Percentiles rank a stretch among this genome's conserved stretches.
These are phyloP conservation scores for Drosophila longiperda DNA, from an alignment of 2,888 invertebrate species.

Conservation along the genomic window DNA sequence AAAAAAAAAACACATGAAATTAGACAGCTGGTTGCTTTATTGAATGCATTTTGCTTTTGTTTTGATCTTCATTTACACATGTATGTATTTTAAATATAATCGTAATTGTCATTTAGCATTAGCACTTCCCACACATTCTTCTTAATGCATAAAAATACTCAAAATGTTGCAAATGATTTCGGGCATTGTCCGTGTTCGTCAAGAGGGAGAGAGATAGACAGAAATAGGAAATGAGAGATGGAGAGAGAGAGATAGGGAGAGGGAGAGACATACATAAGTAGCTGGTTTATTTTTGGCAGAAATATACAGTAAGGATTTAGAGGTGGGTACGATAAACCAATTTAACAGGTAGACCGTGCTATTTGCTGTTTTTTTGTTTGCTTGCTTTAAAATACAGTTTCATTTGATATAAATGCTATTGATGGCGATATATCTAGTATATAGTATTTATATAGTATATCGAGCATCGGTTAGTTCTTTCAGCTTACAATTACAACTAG, in stretches of 20 bases:
- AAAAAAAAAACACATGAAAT: conserved; percentile 2
- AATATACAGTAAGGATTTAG: conserved; percentile 1
- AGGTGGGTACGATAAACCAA: neutral
- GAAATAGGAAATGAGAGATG: neutral
- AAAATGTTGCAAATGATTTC: neutral
- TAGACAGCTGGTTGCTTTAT: conserved; percentile 46
- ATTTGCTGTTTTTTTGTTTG: conserved; percentile 5
- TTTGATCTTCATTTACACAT: conserved; percentile 41
- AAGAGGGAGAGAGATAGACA: neutral
- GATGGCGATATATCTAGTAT: conserved; percentile 21
- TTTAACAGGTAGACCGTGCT: neutral
- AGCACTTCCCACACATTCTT: conserved; percentile 20
- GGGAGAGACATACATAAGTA: neutral
- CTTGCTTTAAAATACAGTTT: conserved; percentile 47
- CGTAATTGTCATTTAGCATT: conserved; percentile 22
- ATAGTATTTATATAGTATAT: conserved; percentile 21
- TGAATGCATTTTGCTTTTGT: conserved; percentile 52
- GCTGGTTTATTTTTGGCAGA: neutral
- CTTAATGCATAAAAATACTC: neutral
- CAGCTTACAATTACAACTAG: conserved; percentile 46
- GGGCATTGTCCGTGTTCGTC: neutral
- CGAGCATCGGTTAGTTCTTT: conserved; percentile 37
- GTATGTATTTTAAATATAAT: conserved; percentile 53
- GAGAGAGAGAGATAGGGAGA: neutral
- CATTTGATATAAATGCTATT: conserved; percentile 55